Percentiles rank a stretch among this genome's conserved stretches.
Conservation (phyloP, 2,113 vertebrate species). For the Osmerus eperlanus region DNA sequence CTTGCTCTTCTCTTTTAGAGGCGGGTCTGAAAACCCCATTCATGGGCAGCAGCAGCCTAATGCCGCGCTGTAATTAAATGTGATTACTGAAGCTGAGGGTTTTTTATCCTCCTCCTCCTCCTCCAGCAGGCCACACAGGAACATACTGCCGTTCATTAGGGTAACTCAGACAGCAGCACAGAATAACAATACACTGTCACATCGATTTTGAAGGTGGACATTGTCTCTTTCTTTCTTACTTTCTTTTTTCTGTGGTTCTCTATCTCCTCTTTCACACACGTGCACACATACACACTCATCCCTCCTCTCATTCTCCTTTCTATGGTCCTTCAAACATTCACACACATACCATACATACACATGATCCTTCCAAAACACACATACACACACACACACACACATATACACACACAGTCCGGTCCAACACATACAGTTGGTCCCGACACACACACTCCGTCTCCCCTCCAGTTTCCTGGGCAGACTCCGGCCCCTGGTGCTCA, state of each 20-base stretch:
- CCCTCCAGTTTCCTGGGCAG: slow-evolving; percentile 66
- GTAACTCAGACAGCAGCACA: slow-evolving; percentile 66
- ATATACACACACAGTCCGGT: slow-evolving; percentile 2
- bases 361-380: neutral
- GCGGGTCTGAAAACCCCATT: slow-evolving; percentile 76
- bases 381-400: slow-evolving; percentile 13
- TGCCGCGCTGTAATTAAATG: slow-evolving; percentile 78
- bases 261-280: neutral
- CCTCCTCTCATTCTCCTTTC: neutral
- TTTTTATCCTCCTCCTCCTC: slow-evolving; percentile 3
- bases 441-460: slow-evolving; percentile 35
- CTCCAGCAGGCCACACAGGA: slow-evolving; percentile 69
- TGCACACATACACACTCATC: slow-evolving; percentile 1
- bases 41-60: slow-evolving; percentile 68
- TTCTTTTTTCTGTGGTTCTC: neutral
- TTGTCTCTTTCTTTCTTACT: neutral
- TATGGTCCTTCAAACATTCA: neutral
- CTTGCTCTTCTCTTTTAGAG: slow-evolving; percentile 55
- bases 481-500: slow-evolving; percentile 68
- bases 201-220: too few relatives aligned
- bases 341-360: neutral
- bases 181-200: slow-evolving; percentile 34
- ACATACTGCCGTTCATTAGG: slow-evolving; percentile 65
- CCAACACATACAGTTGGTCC: slow-evolving; percentile 9
- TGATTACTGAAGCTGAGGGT: slow-evolving; percentile 77